Base-by-base conservation (phyloP, 2,113 vertebrate genomes). In the Oryzias melastigma region DNA sequence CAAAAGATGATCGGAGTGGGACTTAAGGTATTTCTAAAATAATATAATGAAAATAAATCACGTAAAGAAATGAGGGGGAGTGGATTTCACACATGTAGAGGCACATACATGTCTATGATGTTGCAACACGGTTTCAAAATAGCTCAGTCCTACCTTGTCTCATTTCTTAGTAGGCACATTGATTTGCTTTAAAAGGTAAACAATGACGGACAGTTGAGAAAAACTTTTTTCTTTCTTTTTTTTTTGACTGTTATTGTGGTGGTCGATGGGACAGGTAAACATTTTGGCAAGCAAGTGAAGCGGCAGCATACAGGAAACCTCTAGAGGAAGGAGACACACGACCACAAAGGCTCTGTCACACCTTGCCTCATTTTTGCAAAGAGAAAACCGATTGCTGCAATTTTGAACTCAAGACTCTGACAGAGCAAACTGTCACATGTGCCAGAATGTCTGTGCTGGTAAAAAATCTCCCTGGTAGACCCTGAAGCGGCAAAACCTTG, bases 291-390 rank as follows among this genome's bases (percentile, higher is more conserved):
- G 44, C 64, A 63, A 65, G 68, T 24, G 35, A 65, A 62, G 54
- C 72, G 71, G 77, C 49, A 73, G 77, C 77, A 70, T 15, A 87
- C 87, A 88, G 85, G 85, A 89, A 88, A 84, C 87, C 78, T 74
- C 68, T 29, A 58, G 56, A 79, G 81, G 81, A 87, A 86, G 67
- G 75, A 41, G 48, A 52, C 48, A 61, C 10, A 46, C 52, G 25
- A 85, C 85, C 85, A 82, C 87, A 85, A 29, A 68, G 62, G 19
- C 63, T 54, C 52, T 58, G 52, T 81, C 79, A 81, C 76, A 85
- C 80, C 78, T 88, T 82, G 48, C 42, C 54, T 68, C 58, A 46
- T 50, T 70, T 79, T 46, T 83, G 78, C 76, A 66, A 65, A 73
- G 46, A 74, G 14, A 65, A 77, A 81, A 61, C 17, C 65, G 78